Base-by-base conservation (phyloP, 2,113 vertebrate species). In the Thermophis baileyi region DNA sequence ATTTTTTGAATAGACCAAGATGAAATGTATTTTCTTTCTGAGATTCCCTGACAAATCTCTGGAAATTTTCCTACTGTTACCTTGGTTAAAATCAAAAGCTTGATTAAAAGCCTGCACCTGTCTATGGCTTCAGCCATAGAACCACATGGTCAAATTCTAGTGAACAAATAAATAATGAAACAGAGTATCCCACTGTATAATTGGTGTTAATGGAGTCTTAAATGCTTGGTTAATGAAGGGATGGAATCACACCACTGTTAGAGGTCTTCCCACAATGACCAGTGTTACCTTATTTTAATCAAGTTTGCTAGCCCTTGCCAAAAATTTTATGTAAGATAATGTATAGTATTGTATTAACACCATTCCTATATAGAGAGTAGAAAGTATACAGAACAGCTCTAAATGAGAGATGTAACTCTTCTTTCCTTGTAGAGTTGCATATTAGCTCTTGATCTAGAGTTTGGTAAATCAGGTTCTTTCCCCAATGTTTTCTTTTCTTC, bases 191-290 rank as follows among this genome's bases (percentile, higher is more conserved):
- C 69, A 89, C 92, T 91, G 27, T 94, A 91, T 94, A 96, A 93
- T 91, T 89, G 54, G 7, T 91, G 50, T 55, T 94, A 93, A 87
- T 92, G 30, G 55, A 35, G 85, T 49, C 10, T 93, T 51, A 91
- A 55, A 97, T 96, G 96, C 96, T 96, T 97, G 96, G 96, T 96
- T 98, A 98, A 98, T 97, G 96, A 97, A 95, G 94, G 69, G 94
- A 63, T 93, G 94, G 95, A 97, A 95, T 94, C 93, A 97, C 97
- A 95, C 54, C 2, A 91, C 92, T 46, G 93, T 89, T 74, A 90
- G 89, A 92, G 40, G 54, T 6, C 54, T 35, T 93, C 88, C 85
- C 35, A 85, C 85, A 81, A 74, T n/a, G 6, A 94, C 53, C 44
- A 55, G 85, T 24, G 47, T 91, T 95, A 89, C 47, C 60, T 85